Evolutionary conservation across 2,888 invertebrate species (phyloP), one percentile per base, ranked within the genome.

Genomic region (Chaitophorus viminalis): DNA sequence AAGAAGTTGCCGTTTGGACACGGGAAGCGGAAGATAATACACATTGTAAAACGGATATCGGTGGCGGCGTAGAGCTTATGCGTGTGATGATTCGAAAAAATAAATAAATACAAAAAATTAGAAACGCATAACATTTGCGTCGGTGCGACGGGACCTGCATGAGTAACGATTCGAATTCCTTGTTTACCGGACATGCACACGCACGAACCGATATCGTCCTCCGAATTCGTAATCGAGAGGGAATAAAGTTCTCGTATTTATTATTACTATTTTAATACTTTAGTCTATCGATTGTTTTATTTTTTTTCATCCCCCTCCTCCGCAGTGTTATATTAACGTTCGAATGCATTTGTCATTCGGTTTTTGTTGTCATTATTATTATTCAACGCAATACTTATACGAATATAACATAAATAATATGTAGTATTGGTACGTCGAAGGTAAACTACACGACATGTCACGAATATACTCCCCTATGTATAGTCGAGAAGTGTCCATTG

Each of bases 121-220:
- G 46, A 77, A 52, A 52, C 8, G 46, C 31, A 6, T 25, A 25
- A 25, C 36, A 39, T 25, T 74, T 25, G 4, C 25, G 8, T 5
- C 21, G 60, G 25, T 9, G 60, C 60, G 39, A 65, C 83, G 39
- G 65, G 83, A 84, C 83, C 31, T 21, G 83, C 54, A 82, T 74
- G 60, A n/a, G n/a, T 29, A 75, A 84, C 75, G 75, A 75, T 25
- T 14, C 60, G 75, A 84, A 84, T 84, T 84, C 75, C 60, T 65
- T 17, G 31, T 83, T 65, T 39, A 60, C 14, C 39, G 33, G 82
- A 82, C 70, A 70, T 25, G 46, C 46, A 8, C 25, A n/a, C 33
- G 31, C 11, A 31, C 60, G 14, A 11, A 29, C 54, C 60, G n/a
- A 74, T 74, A 36, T 21, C 60, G 75, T 46, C 60, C 39, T 46